Conservation (phyloP, 1,140 invertebrate genomes). For the Aradophagus sp. region DNA sequence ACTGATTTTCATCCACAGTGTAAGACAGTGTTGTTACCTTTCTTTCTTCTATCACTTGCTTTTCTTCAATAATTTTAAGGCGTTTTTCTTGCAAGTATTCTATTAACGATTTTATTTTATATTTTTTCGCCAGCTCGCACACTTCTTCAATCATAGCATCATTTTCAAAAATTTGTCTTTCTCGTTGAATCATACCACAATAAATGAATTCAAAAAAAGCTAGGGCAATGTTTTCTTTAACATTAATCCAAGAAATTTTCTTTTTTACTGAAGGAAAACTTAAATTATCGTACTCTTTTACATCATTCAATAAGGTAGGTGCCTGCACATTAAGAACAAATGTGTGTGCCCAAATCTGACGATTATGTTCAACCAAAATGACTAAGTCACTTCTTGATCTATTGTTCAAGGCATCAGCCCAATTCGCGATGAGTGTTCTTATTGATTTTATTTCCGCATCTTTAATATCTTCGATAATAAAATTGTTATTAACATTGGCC, state of each 20-base stretch:
- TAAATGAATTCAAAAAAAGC: constrained; percentile 73
- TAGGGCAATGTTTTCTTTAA: constrained; percentile 61
- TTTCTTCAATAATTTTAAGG: background rate
- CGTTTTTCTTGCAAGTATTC: background rate
- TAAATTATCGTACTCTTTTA: constrained; percentile 54
- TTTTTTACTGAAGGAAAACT: constrained; percentile 55
- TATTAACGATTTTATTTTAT: constrained; percentile 25
- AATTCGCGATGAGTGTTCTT: constrained; percentile 59
- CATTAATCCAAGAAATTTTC: constrained; percentile 63
- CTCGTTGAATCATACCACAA: constrained; percentile 62
- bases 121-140: constrained; percentile 62
- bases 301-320: constrained; percentile 67
- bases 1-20: background rate
- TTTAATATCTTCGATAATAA: background rate
- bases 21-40: background rate
- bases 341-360: constrained; percentile 70
- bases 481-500: background rate
- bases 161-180: constrained; percentile 53
- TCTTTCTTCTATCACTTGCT: constrained; percentile 1
- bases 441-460: constrained; percentile 3
- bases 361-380: constrained; percentile 64
- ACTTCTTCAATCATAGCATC: constrained; percentile 39
- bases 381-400: constrained; percentile 70
- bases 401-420: constrained; percentile 66
- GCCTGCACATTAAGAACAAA: constrained; percentile 71